Conservation (phyloP, 2,888 invertebrate genomes). For the Muschampia plurimacula region DNA sequence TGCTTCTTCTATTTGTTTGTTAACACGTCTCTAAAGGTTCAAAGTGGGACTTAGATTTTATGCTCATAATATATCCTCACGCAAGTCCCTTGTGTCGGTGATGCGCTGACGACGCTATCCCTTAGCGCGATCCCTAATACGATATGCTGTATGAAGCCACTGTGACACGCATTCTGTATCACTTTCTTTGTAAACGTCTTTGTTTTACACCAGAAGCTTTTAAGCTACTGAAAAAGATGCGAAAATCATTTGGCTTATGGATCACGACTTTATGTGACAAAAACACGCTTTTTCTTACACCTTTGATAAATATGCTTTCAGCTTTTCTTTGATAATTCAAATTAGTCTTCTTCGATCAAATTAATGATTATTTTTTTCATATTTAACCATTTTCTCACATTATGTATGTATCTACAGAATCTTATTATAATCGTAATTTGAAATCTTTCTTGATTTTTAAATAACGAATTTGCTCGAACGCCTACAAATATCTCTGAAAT, state of each 20-base stretch:
- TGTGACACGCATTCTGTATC: not conserved
- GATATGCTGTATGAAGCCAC: slow-evolving; percentile 7
- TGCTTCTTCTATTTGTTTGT: too few species aligned
- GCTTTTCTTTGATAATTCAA: not conserved
- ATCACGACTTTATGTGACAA: too few species aligned
- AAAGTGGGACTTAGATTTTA: not conserved
- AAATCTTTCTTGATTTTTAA: not conserved
- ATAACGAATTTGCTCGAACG: not conserved
- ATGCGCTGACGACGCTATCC: not conserved
- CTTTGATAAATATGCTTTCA: not conserved
- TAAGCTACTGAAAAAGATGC: too few species aligned
- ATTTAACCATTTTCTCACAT: not conserved
- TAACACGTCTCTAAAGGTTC: too few species aligned
- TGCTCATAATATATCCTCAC: slow-evolving; percentile 6
- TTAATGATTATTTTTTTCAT: too few species aligned
- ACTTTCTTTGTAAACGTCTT: not conserved
- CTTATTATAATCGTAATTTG: too few species aligned
- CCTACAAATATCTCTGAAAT: too few species aligned
- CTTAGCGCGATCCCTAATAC: slow-evolving; percentile 3
- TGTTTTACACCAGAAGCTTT: not conserved
- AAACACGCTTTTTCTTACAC: not conserved
- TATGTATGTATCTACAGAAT: not conserved
- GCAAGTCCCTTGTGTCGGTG: slow-evolving; percentile 6
- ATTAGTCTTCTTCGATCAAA: too few species aligned
- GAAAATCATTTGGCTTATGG: too few species aligned